phyloP scores from a whole-genome alignment of 1,140 invertebrate genomes.

The Sipha flava region DNA sequence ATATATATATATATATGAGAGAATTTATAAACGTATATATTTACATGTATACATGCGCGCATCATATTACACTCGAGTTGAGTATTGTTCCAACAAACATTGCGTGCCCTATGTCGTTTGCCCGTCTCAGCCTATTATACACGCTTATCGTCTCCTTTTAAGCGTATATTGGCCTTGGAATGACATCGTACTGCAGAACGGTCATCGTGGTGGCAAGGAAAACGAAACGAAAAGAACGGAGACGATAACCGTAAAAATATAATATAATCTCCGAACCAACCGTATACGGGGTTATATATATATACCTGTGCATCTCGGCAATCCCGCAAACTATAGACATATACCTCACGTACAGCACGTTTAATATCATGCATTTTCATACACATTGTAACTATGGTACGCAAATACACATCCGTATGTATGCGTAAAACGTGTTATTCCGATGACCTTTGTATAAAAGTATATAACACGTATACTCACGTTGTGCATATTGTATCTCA shows the following conservation, averaged over 20 bases:
- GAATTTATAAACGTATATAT: no score
- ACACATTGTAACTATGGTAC: neutral
- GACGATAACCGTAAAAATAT: slow-evolving; percentile 19
- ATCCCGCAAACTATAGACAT: no score
- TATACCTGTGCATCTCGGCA: no score
- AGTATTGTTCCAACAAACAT: neutral
- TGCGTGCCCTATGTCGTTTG: neutral
- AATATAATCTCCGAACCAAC: neutral
- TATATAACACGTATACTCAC: neutral
- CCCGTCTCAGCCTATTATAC: neutral
- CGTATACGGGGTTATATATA: neutral
- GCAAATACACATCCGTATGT: no score
- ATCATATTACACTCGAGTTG: no score
- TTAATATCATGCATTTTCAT: no score
- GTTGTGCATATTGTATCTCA: neutral
- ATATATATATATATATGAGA: no score
- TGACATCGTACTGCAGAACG: neutral
- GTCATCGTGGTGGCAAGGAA: neutral
- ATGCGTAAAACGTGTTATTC: neutral
- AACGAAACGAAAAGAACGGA: slow-evolving; percentile 13
- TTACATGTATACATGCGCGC: neutral
- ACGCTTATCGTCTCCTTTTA: neutral
- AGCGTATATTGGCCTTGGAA: slow-evolving; percentile 13
- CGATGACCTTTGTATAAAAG: neutral
- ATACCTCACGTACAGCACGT: no score